Base-by-base conservation (phyloP, 2,797 vertebrate genomes). In the Smutsia gigantea region DNA sequence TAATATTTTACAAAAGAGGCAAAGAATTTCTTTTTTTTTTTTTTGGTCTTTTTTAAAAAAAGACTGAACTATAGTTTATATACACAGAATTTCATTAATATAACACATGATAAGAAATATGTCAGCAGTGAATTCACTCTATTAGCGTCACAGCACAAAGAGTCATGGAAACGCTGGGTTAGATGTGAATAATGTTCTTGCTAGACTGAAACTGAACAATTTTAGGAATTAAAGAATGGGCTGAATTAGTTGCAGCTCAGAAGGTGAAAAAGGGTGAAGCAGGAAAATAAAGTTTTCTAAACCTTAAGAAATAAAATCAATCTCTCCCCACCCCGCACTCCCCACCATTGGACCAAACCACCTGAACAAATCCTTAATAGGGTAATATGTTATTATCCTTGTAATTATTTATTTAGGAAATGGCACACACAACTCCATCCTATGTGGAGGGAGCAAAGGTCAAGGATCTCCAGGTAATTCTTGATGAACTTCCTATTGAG, bases 401-500 rank as follows among this genome's bases (percentile, higher is more conserved):
- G 13, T 69, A 77, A 57, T 72, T 46, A 81, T 87, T 90, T 94
- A 4, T 49, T 63, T 89, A 92, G 51, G 21, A 83, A 92, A 53
- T 75, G 14, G 83, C 57, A 88, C 55, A 57, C 25, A 83, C 68
- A 69, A 53, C 46, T 66, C 3, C 3, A 86, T 61, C 34, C 55
- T 77, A 49, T 74, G 64, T 64, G 57, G 63, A 91, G 39, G 34
- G 39, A 94, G 23, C 57, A 87, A 66, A n/a, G 42, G n/a, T 14
- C 55, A 51, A 84, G 10, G 55, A 66, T n/a, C 8, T 12, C 64
- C 57, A 78, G 25, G 21, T 19, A 51, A 78, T 79, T 95, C 46
- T 71, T 96, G 87, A 88, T 66, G 29, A 90, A 53, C 34, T 64
- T 86, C 17, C 15, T 87, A 55, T 4, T 57, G 77, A 97, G 49